Base-by-base conservation (phyloP, 2,113 vertebrate species). In the Caretta caretta region DNA sequence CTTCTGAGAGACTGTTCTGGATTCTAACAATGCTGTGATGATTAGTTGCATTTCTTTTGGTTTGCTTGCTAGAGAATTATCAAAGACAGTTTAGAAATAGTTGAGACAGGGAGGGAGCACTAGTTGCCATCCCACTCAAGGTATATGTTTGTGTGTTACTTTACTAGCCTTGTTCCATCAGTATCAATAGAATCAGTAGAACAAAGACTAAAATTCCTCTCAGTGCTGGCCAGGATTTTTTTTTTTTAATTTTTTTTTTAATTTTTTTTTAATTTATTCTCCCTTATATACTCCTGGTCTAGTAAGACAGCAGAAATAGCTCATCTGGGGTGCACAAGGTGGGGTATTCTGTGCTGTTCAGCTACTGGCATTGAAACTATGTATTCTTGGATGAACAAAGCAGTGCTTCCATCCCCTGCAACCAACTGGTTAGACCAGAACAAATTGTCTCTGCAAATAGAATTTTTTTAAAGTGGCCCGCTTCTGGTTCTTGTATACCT, bases 391-490 rank as follows among this genome's bases (percentile, higher is more conserved):
- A 92, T 0, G 0, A 59, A 65, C 31, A 82, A 84, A 94, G 29
- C 5, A 0, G 4, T 59, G 84, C 82, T 88, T 87, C 56, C 12
- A 50, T 42, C 27, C 4, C 80, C 4, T 4, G 19, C 16, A 90
- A 80, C 4, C 2, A 83, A 93, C 10, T 48, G 8, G 4, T 93
- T 91, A 13, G 86, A 88, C 31, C 6, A 78, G 57, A 69, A 87
- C 7, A 31, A 75, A 78, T 1, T 1, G 2, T 46, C 0, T 31
- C 12, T 62, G 29, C 12, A 31, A 62, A 62, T 0, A 19, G 8
- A 54, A 9, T 54, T 54, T 8, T 22, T 54, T 54, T 54, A 22
- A 54, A 54, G 53, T 54, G 53, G 53, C 53, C 53, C 20, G 1
- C 7, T 22, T 54, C 53, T 54, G 53, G 53, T 54, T 54, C 53